Percentiles rank a stretch among this genome's conserved stretches.
These are phyloP conservation scores for Enteromius paludinosus DNA, from an alignment of 2,797 vertebrate species.

Conservation along the genomic window DNA sequence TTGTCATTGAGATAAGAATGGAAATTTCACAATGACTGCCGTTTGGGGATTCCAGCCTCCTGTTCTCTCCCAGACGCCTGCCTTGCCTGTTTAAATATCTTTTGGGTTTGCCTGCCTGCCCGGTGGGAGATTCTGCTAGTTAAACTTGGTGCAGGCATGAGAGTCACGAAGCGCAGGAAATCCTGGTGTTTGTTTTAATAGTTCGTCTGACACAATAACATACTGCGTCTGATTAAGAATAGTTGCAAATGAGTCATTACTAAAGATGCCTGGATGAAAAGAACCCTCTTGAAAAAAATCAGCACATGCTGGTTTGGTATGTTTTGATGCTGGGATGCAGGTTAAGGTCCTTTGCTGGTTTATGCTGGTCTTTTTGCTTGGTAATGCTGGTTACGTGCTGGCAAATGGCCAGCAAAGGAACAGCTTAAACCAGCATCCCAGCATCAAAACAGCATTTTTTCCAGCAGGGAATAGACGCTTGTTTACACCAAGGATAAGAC, in stretches of 20 bases:
- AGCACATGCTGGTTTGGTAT: too few relatives aligned
- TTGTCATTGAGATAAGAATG: slow-evolving; percentile 59
- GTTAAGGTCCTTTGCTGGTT: too few relatives aligned
- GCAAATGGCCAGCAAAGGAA: too few relatives aligned
- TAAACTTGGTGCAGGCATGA: slow-evolving; percentile 10
- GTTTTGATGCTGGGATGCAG: too few relatives aligned
- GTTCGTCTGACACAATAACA: slow-evolving; percentile 8
- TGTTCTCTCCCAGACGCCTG: slow-evolving; percentile 19
- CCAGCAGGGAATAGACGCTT: background rate
- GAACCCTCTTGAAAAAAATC: too few relatives aligned
- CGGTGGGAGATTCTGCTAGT: slow-evolving; percentile 4
- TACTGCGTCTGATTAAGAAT: background rate
- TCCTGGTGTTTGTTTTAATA: slow-evolving; percentile 19
- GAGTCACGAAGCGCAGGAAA: slow-evolving; percentile 11
- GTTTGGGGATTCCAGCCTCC: slow-evolving; percentile 54
- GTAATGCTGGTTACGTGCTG: too few relatives aligned
- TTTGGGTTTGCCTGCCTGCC: slow-evolving; percentile 26
- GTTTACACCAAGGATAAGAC: background rate
- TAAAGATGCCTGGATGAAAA: background rate
- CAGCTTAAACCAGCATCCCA: too few relatives aligned
- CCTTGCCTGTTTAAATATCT: slow-evolving; percentile 17
- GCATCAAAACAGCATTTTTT: too few relatives aligned
- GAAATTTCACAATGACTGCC: slow-evolving; percentile 67
- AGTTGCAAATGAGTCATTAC: background rate
- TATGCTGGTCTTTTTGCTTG: too few relatives aligned